Conservation (phyloP, 2,797 vertebrate species). For the Bovichtus variegatus region DNA sequence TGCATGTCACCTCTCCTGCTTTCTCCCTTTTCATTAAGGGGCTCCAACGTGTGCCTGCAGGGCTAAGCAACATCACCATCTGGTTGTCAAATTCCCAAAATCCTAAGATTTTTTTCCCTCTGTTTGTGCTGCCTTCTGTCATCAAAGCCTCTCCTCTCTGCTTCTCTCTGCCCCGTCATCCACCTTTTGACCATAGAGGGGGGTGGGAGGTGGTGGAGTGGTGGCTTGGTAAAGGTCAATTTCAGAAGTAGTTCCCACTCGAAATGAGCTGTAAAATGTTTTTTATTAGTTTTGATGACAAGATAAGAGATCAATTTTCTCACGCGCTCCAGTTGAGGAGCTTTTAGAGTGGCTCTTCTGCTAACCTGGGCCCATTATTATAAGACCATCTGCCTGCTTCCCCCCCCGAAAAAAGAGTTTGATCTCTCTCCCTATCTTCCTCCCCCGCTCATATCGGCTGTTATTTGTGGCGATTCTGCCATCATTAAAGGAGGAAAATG, state of each 20-base stretch:
- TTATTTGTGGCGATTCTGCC: slow-evolving; percentile 17
- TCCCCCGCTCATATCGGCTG: slow-evolving; percentile 10
- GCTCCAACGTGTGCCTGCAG: neutral
- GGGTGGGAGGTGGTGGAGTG: no score
- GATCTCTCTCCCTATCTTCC: slow-evolving; percentile 1
- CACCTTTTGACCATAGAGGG: neutral
- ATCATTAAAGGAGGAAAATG: slow-evolving; percentile 23
- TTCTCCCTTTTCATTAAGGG: neutral
- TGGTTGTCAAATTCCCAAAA: slow-evolving; percentile 1
- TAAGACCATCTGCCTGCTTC: slow-evolving; percentile 38
- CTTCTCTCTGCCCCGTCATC: neutral
- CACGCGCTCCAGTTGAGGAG: slow-evolving; percentile 14
- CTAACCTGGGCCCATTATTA: slow-evolving; percentile 26
- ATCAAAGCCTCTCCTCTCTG: neutral
- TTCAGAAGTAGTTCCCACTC: neutral
- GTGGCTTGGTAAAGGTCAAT: slow-evolving; percentile 4
- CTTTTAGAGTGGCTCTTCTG: slow-evolving; percentile 14
- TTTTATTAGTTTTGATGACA: slow-evolving; percentile 34
- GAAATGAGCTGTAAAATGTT: slow-evolving; percentile 24
- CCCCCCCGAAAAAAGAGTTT: slow-evolving; percentile 21
- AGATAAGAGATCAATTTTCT: slow-evolving; percentile 30
- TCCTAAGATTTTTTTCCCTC: neutral
- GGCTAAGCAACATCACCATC: slow-evolving; percentile 2
- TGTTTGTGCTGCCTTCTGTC: neutral
- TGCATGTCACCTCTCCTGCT: neutral